Evolutionary conservation across 2,888 invertebrate genomes (phyloP).

Genomic region (Colletes collaris): DNA sequence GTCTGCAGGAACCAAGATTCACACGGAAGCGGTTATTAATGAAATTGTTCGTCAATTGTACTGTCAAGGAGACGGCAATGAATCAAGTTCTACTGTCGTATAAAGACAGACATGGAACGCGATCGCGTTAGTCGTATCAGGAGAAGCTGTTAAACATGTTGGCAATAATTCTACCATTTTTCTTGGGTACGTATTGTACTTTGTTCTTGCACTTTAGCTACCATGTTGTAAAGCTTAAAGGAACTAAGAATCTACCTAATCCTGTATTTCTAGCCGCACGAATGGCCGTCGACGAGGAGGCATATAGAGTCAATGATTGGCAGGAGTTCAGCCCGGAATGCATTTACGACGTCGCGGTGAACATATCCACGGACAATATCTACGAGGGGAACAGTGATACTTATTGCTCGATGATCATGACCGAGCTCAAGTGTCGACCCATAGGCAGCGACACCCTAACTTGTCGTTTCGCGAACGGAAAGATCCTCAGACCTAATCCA

Average conservation of each 20-base stretch:
- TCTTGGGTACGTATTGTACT: slow-evolving; percentile 62
- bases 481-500: slow-evolving; percentile 28
- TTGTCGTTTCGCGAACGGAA: slow-evolving; percentile 44
- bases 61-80: slow-evolving; percentile 62
- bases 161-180: slow-evolving; percentile 60
- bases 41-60: slow-evolving; percentile 53
- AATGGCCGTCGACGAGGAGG: slow-evolving; percentile 31
- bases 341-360: slow-evolving; percentile 61
- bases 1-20: slow-evolving; percentile 47
- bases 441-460: slow-evolving; percentile 56
- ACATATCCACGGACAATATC: slow-evolving; percentile 51
- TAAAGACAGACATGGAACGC: slow-evolving; percentile 54
- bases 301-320: slow-evolving; percentile 20
- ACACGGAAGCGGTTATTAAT: slow-evolving; percentile 59
- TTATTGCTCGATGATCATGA: slow-evolving; percentile 50
- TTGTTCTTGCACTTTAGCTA: too few species aligned
- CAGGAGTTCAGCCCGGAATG: slow-evolving; percentile 45
- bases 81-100: slow-evolving; percentile 59
- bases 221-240: too few species aligned
- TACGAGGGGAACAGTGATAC: slow-evolving; percentile 21
- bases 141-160: slow-evolving; percentile 52
- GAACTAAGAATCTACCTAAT: too few species aligned
- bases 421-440: slow-evolving; percentile 51
- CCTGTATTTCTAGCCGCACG: slow-evolving; percentile 50
- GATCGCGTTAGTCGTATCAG: slow-evolving; percentile 48